These are phyloP conservation scores for Panurus biarmicus DNA, from an alignment of 2,113 vertebrate genomes.

Conservation along the genomic window DNA sequence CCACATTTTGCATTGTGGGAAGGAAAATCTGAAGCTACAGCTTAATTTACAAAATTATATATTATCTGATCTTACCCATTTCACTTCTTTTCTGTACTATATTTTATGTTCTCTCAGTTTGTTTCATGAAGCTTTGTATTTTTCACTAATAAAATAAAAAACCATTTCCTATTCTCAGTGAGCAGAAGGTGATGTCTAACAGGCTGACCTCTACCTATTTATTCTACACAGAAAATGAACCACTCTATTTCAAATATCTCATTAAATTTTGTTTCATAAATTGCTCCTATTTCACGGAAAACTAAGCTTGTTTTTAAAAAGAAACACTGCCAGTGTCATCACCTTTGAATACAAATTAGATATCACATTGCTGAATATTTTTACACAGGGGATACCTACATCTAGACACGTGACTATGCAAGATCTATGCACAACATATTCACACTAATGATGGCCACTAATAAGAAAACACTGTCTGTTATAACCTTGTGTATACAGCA, in stretches of 20 bases:
- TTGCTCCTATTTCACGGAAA: neutral
- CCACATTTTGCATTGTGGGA: neutral
- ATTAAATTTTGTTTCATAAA: neutral
- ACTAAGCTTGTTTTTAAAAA: neutral
- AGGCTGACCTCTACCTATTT: neutral
- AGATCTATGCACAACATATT: neutral
- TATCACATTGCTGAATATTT: neutral
- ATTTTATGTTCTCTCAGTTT: neutral
- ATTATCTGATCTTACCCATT: neutral
- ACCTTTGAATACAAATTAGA: neutral
- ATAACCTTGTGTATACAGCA: neutral
- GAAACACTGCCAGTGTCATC: neutral
- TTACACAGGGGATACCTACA: neutral
- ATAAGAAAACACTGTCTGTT: neutral
- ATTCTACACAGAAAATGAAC: neutral
- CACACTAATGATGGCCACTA: neutral
- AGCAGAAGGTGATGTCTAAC: neutral
- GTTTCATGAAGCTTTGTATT: neutral
- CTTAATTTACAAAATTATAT: neutral
- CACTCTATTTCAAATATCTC: neutral
- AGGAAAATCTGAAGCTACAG: neutral
- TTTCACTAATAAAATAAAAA: neutral
- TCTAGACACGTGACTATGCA: neutral
- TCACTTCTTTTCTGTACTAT: neutral
- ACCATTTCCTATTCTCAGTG: neutral